Conservation (phyloP, 2,888 invertebrate species). For the Dascillus cervinus region DNA sequence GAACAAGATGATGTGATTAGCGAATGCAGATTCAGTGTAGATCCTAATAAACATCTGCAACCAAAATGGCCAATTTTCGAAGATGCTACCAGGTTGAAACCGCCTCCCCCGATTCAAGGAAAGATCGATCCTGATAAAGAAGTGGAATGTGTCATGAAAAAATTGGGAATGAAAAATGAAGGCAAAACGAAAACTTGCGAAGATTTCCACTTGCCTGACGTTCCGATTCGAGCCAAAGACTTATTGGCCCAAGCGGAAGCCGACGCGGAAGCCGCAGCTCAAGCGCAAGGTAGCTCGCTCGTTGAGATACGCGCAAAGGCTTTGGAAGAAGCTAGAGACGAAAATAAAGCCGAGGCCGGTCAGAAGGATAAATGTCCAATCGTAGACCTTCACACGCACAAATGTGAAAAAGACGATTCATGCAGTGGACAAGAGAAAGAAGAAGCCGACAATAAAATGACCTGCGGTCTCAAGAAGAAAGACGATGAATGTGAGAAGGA, state of each 20-base stretch:
- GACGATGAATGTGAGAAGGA: neutral
- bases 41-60: conserved; percentile 21
- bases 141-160: conserved; percentile 22
- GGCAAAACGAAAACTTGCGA: conserved; percentile 21
- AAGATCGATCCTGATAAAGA: conserved; percentile 22
- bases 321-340: neutral
- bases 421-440: neutral
- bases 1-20: conserved; percentile 18
- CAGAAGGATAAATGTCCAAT: conserved; percentile 2
- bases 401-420: neutral
- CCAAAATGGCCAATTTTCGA: conserved; percentile 20
- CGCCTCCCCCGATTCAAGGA: conserved; percentile 20
- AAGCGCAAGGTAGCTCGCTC: neutral
- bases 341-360: neutral
- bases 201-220: conserved; percentile 19
- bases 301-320: neutral
- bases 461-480: neutral
- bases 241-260: conserved; percentile 3
- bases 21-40: conserved; percentile 22
- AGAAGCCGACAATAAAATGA: neutral
- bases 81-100: conserved; percentile 11
- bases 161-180: conserved; percentile 17
- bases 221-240: conserved; percentile 18
- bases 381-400: neutral
- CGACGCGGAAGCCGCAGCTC: neutral